Evolutionary conservation across 2,888 invertebrate genomes (phyloP), one percentile per base, ranked within the genome.

Genomic region (Callosobruchus maculatus): DNA sequence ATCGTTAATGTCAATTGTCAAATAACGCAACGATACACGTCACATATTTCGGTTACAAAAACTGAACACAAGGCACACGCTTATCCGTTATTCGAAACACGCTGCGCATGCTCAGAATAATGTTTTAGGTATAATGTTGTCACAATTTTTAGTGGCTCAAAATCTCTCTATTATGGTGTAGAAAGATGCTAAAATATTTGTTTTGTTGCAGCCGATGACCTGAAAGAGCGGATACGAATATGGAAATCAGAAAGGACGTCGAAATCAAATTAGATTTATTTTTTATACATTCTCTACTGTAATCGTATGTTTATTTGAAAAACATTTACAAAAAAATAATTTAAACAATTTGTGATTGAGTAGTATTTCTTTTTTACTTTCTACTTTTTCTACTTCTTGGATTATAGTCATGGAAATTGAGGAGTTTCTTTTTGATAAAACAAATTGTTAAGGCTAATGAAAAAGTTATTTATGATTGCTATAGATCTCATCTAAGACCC

Each of bases 191-290:
- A 20, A 22, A 22, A 20, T 72, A 2, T 72, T 70, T 76, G 75
- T 78, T 81, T 80, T 80, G 80, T 90, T 90, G 67, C 89, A 93
- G 96, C 93, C 80, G 90, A 91, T 72, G 97, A 97, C 83, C 89
- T 97, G 78, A 97, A 96, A 88, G 93, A 94, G 85, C 92, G 93
- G 84, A 97, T 97, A 86, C 90, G 92, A 80, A 91, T 92, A 82
- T 97, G 97, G 97, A 95, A 95, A 85, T 92, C 92, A 79, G 93
- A 94, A 84, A 95, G 94, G 87, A 91, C 90, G 83, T 85, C 89
- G 67, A 83, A 84, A 77, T 80, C 79, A 79, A 76, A 80, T 71
- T 79, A 77, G 74, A 70, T 21, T 68, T 68, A 67, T 7, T 71
- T n/a, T 71, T 78, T 86, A 94, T 93, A 93, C 93, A 84, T 94